phyloP scores from a whole-genome alignment of 2,888 invertebrate species.

The Arenicola marina region DNA sequence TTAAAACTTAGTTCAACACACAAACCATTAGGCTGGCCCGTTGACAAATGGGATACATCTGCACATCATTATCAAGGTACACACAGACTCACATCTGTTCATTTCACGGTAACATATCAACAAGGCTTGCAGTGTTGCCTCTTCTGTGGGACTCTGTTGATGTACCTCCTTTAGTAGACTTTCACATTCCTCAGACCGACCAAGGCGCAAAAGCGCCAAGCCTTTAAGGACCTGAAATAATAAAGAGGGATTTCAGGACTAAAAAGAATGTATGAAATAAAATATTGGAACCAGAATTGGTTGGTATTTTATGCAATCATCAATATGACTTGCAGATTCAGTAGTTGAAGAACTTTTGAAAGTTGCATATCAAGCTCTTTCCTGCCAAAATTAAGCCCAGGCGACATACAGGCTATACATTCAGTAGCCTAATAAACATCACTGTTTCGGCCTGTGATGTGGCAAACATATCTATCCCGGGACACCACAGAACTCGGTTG shows the following conservation, averaged over 20 bases:
- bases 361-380: no score
- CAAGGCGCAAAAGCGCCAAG: constrained; percentile 85
- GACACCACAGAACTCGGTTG: no score
- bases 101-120: constrained; percentile 92
- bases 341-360: no score
- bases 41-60: not conserved
- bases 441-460: no score
- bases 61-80: not conserved
- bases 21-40: not conserved
- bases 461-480: no score
- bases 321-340: no score
- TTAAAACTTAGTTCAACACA: not conserved
- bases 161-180: constrained; percentile 73
- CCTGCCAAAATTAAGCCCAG: no score
- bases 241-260: not conserved
- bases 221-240: constrained; percentile 80
- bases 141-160: constrained; percentile 74
- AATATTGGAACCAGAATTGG: no score
- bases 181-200: constrained; percentile 80
- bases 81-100: constrained; percentile 76
- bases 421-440: no score
- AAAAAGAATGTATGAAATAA: no score
- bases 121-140: constrained; percentile 92
- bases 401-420: no score
- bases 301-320: no score